Percentiles rank a stretch among this genome's conserved stretches.
These are phyloP conservation scores for Dendroctonus ponderosae DNA, from an alignment of 1,140 invertebrate genomes.

Conservation along the genomic window DNA sequence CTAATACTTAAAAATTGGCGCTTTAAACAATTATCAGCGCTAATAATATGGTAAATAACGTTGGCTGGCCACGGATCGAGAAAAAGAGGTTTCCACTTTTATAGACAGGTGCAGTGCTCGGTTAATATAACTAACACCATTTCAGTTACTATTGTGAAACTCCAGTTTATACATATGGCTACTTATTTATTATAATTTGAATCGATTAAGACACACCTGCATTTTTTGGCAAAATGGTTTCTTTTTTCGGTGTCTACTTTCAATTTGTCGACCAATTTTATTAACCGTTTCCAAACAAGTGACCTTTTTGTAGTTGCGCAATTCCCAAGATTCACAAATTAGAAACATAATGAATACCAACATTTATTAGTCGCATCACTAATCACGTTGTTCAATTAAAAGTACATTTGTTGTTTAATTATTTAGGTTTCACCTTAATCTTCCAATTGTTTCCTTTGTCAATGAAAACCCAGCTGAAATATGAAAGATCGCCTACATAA, in stretches of 20 bases:
- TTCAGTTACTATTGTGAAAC: constrained; percentile 20
- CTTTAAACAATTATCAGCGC: constrained; percentile 9
- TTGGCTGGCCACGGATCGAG: constrained; percentile 2
- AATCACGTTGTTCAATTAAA: too few species aligned
- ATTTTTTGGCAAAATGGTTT: constrained; percentile 15
- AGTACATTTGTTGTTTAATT: too few species aligned
- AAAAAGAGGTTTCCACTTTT: constrained; percentile 17
- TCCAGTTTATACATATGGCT: constrained; percentile 6
- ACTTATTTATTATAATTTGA: constrained; percentile 25
- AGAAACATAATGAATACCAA: too few species aligned
- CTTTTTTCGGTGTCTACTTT: not conserved
- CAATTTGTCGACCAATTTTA: too few species aligned
- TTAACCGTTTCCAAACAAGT: not conserved
- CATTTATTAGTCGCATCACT: too few species aligned
- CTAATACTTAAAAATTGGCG: constrained; percentile 13
- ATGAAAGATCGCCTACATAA: too few species aligned
- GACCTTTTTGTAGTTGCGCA: not conserved
- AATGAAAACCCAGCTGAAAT: too few species aligned
- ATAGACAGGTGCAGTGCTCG: constrained; percentile 15
- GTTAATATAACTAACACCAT: constrained; percentile 17
- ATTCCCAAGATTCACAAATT: not conserved
- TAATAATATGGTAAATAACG: constrained; percentile 15
- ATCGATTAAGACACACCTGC: constrained; percentile 21
- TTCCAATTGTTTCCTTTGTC: too few species aligned
- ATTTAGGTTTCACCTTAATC: too few species aligned